Conservation (phyloP, 1,140 invertebrate species). For the Monomorium pharaonis region DNA sequence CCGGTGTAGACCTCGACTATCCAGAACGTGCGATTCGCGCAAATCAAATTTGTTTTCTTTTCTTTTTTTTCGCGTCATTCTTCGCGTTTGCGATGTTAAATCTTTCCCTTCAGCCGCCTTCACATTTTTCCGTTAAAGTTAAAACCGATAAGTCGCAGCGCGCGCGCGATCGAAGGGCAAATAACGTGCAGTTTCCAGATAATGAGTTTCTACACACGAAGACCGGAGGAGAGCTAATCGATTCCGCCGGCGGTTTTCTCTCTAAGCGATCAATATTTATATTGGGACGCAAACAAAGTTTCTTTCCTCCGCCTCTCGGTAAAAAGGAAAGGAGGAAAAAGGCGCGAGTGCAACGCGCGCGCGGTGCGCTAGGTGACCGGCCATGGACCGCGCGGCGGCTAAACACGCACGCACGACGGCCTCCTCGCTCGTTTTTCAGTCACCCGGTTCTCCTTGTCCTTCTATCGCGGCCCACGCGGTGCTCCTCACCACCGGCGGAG, state of each 20-base stretch:
- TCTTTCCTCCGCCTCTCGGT: not conserved
- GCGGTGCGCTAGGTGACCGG: slow-evolving; percentile 41
- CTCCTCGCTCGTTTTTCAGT: slow-evolving; percentile 59
- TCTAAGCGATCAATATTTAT: slow-evolving; percentile 37
- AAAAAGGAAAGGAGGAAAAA: slow-evolving; percentile 35
- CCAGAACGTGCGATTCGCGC: not conserved
- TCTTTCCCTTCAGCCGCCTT: not conserved
- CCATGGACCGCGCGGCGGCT: slow-evolving; percentile 38
- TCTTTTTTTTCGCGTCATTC: no score
- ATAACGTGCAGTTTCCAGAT: not conserved
- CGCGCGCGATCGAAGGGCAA: not conserved
- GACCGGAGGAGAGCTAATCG: not conserved
- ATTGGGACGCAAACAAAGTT: slow-evolving; percentile 7
- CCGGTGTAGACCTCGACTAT: not conserved
- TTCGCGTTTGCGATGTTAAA: slow-evolving; percentile 8
- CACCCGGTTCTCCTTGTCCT: slow-evolving; percentile 66
- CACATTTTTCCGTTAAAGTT: not conserved
- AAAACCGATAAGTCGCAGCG: not conserved
- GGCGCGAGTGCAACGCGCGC: slow-evolving; percentile 17
- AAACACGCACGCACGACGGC: not conserved
- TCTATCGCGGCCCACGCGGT: slow-evolving; percentile 57
- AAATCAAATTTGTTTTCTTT: not conserved
- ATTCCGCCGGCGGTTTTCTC: not conserved
- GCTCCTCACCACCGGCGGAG: not conserved
- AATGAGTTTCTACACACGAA: not conserved